A percentile compares a stretch with the other conserved stretches of the same genome.
Conservation (phyloP, 2,888 invertebrate genomes). For the Bibio marci region DNA sequence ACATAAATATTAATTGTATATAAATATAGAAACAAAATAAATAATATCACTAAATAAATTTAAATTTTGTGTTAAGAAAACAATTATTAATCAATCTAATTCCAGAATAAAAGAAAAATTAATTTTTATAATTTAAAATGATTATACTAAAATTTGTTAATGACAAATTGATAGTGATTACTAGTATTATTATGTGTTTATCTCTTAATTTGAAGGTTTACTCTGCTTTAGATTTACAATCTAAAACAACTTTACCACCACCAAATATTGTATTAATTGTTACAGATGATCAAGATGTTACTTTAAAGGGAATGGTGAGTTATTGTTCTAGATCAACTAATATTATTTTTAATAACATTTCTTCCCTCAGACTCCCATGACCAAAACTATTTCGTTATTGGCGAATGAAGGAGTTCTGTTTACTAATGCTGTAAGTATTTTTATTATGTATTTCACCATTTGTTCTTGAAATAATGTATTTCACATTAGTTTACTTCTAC, state of each 20-base stretch:
- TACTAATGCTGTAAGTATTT: conserved; percentile 49
- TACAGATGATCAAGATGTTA: conserved; percentile 73
- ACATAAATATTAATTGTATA: neutral
- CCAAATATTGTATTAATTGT: conserved; percentile 66
- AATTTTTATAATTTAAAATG: neutral
- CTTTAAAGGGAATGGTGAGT: conserved; percentile 56
- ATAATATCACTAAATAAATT: neutral
- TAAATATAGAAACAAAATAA: neutral
- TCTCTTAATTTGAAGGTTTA: neutral
- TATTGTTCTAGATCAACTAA: neutral
- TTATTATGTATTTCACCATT: neutral
- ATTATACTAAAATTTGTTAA: no score
- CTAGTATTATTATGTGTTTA: no score
- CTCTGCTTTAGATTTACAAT: neutral
- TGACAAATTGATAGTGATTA: no score
- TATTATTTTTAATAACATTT: conserved; percentile 18
- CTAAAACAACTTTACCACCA: conserved; percentile 1
- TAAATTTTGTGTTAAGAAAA: neutral
- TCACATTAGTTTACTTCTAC: conserved; percentile 56
- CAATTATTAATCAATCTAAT: neutral
- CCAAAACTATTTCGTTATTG: conserved; percentile 41
- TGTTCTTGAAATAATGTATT: neutral
- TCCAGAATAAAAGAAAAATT: neutral
- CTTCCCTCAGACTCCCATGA: conserved; percentile 42
- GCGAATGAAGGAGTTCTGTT: conserved; percentile 49